These are phyloP conservation scores for Priocnemis perturbator DNA, from an alignment of 2,888 invertebrate species.

Conservation along the genomic window DNA sequence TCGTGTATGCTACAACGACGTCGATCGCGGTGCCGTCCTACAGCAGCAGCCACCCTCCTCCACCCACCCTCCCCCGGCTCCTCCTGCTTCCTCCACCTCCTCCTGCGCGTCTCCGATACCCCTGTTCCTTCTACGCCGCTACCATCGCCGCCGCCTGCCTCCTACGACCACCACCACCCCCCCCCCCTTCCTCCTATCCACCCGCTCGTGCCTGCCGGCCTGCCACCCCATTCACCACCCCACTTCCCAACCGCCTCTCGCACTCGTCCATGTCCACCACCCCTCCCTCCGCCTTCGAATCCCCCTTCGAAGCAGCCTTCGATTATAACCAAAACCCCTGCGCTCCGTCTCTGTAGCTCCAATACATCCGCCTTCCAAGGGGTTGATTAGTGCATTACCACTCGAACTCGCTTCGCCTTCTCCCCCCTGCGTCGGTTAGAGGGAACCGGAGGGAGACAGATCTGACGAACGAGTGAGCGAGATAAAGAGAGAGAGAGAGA, in stretches of 20 bases:
- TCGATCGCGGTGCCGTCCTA: constrained; percentile 63
- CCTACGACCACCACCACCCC: constrained; percentile 32
- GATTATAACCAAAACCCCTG: constrained; percentile 70
- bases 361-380: constrained; percentile 66
- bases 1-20: constrained; percentile 69
- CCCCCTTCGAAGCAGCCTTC: constrained; percentile 64
- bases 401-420: constrained; percentile 58
- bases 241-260: constrained; percentile 48
- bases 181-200: too few relatives aligned
- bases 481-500: constrained; percentile 10
- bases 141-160: constrained; percentile 23
- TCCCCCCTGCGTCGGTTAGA: constrained; percentile 22
- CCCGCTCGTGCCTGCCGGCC: constrained; percentile 44
- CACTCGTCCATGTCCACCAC: constrained; percentile 58
- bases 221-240: constrained; percentile 25
- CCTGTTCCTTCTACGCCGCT: neutral
- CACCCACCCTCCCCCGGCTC: constrained; percentile 41
- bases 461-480: constrained; percentile 18
- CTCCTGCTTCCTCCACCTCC: constrained; percentile 23
- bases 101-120: constrained; percentile 1
- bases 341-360: constrained; percentile 55
- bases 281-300: constrained; percentile 48
- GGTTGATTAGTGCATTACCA: constrained; percentile 71
- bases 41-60: constrained; percentile 55
- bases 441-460: constrained; percentile 34